Conservation (phyloP, 1,140 invertebrate species). For the Macrostomum lignano region DNA sequence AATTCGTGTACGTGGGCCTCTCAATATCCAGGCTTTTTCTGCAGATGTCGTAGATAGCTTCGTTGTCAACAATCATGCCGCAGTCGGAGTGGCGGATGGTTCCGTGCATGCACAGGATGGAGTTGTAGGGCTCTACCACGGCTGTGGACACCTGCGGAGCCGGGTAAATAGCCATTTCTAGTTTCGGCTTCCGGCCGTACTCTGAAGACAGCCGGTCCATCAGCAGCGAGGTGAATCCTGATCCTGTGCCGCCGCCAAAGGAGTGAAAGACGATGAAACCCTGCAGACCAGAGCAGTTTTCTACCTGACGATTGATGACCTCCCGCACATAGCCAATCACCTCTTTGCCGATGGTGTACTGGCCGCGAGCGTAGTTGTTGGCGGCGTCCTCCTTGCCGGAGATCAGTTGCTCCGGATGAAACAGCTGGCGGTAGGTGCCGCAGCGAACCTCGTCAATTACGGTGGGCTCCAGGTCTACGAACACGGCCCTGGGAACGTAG, state of each 20-base stretch:
- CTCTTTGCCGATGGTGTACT: slow-evolving; percentile 35
- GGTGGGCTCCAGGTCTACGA: slow-evolving; percentile 51
- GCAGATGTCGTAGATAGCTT: slow-evolving; percentile 62
- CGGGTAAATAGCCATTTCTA: slow-evolving; percentile 4
- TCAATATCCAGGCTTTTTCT: slow-evolving; percentile 31
- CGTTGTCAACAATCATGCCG: slow-evolving; percentile 33
- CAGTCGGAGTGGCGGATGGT: slow-evolving; percentile 41
- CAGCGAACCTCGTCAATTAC: slow-evolving; percentile 36
- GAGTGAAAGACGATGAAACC: slow-evolving; percentile 1
- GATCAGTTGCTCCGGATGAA: slow-evolving; percentile 22
- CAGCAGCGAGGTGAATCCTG: slow-evolving; percentile 1
- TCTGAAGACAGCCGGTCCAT: slow-evolving; percentile 2
- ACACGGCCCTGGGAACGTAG: slow-evolving; percentile 45
- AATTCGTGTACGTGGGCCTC: slow-evolving; percentile 29
- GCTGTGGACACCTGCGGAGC: background rate
- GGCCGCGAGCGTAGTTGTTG: slow-evolving; percentile 33
- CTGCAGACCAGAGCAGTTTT: too few species aligned
- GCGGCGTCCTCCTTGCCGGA: slow-evolving; percentile 18
- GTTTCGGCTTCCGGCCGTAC: background rate
- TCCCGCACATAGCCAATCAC: too few species aligned
- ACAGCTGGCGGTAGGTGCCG: slow-evolving; percentile 13
- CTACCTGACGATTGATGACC: too few species aligned
- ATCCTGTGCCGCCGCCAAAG: slow-evolving; percentile 4
- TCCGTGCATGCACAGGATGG: slow-evolving; percentile 37
- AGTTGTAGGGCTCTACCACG: slow-evolving; percentile 4